Evolutionary conservation across 2,888 invertebrate genomes (phyloP).

Genomic region (Oxycera nigricornis): DNA sequence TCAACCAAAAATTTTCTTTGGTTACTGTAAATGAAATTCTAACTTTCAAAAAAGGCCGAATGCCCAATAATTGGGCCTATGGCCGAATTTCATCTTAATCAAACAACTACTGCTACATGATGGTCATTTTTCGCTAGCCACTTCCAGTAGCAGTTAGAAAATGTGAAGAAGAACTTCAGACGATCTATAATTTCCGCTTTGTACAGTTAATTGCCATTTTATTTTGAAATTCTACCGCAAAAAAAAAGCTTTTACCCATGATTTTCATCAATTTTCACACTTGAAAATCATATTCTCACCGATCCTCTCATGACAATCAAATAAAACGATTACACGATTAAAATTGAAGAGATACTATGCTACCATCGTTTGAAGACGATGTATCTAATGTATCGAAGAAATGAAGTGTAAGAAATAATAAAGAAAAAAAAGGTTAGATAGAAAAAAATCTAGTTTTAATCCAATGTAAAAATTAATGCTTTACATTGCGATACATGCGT

Average conservation of each 20-base stretch:
- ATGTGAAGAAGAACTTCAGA: not conserved
- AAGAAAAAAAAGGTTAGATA: not conserved
- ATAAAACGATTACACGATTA: slow-evolving; percentile 28
- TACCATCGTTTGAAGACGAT: not conserved
- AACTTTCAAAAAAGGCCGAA: too few relatives aligned
- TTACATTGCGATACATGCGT: not conserved
- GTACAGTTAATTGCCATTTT: slow-evolving; percentile 12
- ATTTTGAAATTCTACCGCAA: not conserved
- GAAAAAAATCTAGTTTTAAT: not conserved
- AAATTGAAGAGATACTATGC: not conserved
- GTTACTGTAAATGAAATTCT: too few relatives aligned
- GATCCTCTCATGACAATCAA: slow-evolving; percentile 6
- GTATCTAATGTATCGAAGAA: not conserved
- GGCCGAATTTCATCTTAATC: not conserved
- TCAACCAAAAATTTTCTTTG: not conserved
- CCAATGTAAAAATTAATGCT: not conserved
- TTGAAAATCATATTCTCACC: slow-evolving; percentile 23
- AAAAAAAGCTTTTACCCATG: not conserved
- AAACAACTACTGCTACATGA: not conserved
- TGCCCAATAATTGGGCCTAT: not conserved
- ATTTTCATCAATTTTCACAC: slow-evolving; percentile 34
- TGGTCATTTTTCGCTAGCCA: not conserved
- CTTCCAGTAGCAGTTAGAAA: not conserved
- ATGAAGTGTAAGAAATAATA: not conserved
- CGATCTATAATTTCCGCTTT: slow-evolving; percentile 6